These are phyloP conservation scores for Psophia crepitans DNA, from an alignment of 2,113 vertebrate species.

Conservation along the genomic window DNA sequence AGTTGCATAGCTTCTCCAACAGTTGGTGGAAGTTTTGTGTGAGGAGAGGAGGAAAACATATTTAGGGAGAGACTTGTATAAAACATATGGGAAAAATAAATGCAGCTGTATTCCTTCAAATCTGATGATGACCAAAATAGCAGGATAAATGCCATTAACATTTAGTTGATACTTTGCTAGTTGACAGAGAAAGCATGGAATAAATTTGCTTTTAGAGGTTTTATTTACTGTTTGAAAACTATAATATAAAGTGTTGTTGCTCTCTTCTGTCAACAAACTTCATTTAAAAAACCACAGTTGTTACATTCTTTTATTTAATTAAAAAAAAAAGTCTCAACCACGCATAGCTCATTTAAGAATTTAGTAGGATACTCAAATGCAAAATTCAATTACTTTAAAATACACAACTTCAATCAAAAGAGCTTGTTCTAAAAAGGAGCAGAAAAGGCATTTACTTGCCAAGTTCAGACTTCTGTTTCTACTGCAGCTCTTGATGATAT, in stretches of 20 bases:
- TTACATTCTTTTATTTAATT: not conserved
- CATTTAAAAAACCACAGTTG: not conserved
- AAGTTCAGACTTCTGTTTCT: not conserved
- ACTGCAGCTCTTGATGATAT: not conserved
- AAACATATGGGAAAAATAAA: not conserved
- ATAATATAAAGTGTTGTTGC: not conserved
- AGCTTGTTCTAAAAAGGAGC: not conserved
- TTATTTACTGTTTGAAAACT: conserved; percentile 1
- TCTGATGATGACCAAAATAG: not conserved
- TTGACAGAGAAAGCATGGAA: not conserved
- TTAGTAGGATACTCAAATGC: not conserved
- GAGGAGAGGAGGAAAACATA: not conserved
- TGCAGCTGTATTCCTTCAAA: conserved; percentile 45
- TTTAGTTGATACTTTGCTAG: not conserved
- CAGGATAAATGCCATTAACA: not conserved
- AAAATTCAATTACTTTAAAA: not conserved
- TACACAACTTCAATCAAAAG: not conserved
- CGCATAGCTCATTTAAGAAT: not conserved
- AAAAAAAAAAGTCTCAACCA: not conserved
- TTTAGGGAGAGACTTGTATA: not conserved
- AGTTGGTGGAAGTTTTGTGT: not conserved
- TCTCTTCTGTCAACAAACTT: not conserved
- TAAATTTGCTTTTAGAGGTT: not conserved
- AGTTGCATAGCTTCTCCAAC: not conserved
- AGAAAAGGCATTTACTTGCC: conserved; percentile 17